Base-by-base conservation (phyloP, 2,888 invertebrate genomes). In the Epirrita christyi region DNA sequence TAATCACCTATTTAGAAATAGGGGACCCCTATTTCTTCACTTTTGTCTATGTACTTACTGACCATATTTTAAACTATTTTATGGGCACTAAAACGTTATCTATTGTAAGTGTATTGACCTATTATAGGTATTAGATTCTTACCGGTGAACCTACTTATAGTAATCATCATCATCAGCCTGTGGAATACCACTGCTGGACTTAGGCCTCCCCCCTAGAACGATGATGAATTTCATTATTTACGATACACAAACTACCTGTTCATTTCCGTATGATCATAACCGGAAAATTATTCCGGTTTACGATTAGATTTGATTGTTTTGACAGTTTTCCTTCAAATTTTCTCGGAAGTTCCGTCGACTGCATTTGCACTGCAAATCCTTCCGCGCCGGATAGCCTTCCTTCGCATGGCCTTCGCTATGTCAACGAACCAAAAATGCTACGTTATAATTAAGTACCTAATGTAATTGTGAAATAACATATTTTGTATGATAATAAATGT, bases 11-110 rank as follows among this genome's bases (percentile, higher is more conserved):
- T 21, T 21, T 21, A 67, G 37, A 59, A 66, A 80, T 82, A 74
- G 67, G 81, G 81, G 80, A n/a, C 76, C 78, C 80, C 60, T 68
- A 81, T 81, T 71, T 61, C 59, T 60, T 56, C 0, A 32, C 28
- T 10, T 38, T n/a, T 51, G 48, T 50, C 54, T 56, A 41, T 44
- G 15, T 38, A 46, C 28, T 41, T 37, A 51, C 42, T 43, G 57
- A 59, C 62, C 65, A 67, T 67, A 64, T 72, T 69, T 66, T 66
- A 59, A 14, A 41, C 55, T 55, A 64, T 56, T 70, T 70, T 67
- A 64, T 63, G 45, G 57, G 50, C 43, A 41, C 42, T 61, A 49
- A 61, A 63, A 28, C 42, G 41, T 48, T 60, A 49, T 61, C 46
- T 60, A 61, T 74, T 68, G 71, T 57, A 59, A 66, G 81, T 76